Base-by-base conservation (phyloP, 2,888 invertebrate species). In the Microctonus brassicae region DNA sequence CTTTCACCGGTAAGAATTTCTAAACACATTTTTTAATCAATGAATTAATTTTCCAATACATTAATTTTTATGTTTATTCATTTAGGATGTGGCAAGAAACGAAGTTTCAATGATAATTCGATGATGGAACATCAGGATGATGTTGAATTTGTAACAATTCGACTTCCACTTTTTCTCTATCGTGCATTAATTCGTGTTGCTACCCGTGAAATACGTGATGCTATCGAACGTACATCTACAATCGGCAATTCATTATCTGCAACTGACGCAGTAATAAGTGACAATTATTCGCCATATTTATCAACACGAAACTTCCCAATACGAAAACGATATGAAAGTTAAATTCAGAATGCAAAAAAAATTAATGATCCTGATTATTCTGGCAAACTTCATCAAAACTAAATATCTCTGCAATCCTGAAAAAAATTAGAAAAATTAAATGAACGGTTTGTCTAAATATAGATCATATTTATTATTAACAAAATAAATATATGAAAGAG, bases 1-100 rank as follows among this genome's bases (percentile, higher is more conserved):
- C 95, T 0, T 96, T 96, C 80, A 95, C 95, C 79, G 96, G 95
- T 95, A 88, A 29, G 33, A 57, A 84, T 83, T 66, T 33, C 67
- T 42, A 3, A 39, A 60, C 68, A 13, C 47, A 39, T 34, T 60
- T 9, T n/a, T 39, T 62, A 29, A 57, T 64, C 57, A 20, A 39
- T 42, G n/a, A 39, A 42, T 9, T 58, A 57, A 47, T 29, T 33
- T n/a, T n/a, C n/a, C n/a, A 47, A 33, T 68, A 47, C 1, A 29
- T 20, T 20, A 20, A 47, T 47, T 29, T 10, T 34, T n/a, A n/a
- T n/a, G n/a, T 62, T 61, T 17, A 57, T 57, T 36, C 20, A 53
- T 57, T 0, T 64, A 85, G 85, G 85, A 6, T 85, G 85, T 62
- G 85, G 85, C 11, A 81, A 76, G 52, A 83, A 85, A 73, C 79